Base-by-base conservation (phyloP, 2,797 vertebrate genomes). In the Leptoclinus maculatus region DNA sequence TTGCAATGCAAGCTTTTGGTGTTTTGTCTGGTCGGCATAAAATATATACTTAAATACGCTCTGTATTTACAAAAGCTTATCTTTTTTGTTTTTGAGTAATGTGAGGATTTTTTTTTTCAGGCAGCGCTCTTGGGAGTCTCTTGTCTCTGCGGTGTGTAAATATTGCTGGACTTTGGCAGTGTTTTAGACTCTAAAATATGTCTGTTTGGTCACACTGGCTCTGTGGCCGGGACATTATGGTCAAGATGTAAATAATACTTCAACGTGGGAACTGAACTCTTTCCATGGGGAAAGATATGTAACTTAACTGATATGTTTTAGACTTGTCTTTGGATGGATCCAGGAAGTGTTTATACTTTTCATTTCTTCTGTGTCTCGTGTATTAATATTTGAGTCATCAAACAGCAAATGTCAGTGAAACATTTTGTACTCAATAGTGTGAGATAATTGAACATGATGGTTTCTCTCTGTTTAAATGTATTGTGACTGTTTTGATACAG, bases 201-300 rank as follows among this genome's bases (percentile, higher is more conserved):
- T 90, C 75, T 85, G 89, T 85, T 62, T 63, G 94, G 96, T 95
- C 96, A 94, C 91, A 93, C 95, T 96, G 96, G 96, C 95, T 96
- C 94, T 96, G 95, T 96, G 96, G 83, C 88, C 69, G 81, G 83
- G 88, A 88, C 92, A 93, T 90, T 95, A 93, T 95, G 95, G 94
- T 96, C 94, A 95, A 96, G 95, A 92, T 95, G 96, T 96, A 96
- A 95, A 95, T 95, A 95, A 91, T 94, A 76, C 89, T 95, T 92
- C 94, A 91, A 93, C 94, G 92, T 94, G 94, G 95, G 82, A 94
- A 89, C 90, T 83, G 83, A 92, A 94, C 88, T 92, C 87, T 94
- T 84, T 87, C 85, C 89, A 81, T 83, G 77, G 80, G 74, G 76
- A 60, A 77, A 89, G 90, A 94, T 93, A 93, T 94, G 91, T 97